These are phyloP conservation scores for Tethya wilhelma DNA, from an alignment of 37 sponge, comb jelly and placozoan species.

Conservation along the genomic window DNA sequence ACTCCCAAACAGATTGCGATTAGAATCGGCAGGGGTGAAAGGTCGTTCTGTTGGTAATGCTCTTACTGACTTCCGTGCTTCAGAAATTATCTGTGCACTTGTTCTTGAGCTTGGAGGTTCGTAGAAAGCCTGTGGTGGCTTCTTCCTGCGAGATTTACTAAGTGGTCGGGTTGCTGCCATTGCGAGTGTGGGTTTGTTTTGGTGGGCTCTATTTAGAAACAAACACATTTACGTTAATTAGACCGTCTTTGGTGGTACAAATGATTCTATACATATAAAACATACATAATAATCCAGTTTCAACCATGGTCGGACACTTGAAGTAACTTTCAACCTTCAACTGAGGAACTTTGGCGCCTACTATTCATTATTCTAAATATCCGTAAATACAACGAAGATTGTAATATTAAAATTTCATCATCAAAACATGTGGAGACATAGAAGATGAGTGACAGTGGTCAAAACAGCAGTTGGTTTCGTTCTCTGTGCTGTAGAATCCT, in stretches of 20 bases:
- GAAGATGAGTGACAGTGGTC: constrained; percentile 17
- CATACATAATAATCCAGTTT: too few relatives aligned
- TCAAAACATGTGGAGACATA: too few relatives aligned
- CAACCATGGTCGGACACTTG: too few relatives aligned
- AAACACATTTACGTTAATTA: neutral
- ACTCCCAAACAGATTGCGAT: constrained; percentile 53
- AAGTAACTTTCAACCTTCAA: too few relatives aligned
- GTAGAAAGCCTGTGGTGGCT: constrained; percentile 28
- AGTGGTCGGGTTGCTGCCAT: constrained; percentile 58
- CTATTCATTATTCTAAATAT: too few relatives aligned
- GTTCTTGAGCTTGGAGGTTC: constrained; percentile 19
- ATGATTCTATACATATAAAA: too few relatives aligned
- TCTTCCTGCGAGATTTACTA: constrained; percentile 23
- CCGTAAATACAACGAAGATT: neutral
- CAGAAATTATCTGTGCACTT: constrained; percentile 71
- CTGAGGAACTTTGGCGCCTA: too few relatives aligned
- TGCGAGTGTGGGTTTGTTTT: neutral
- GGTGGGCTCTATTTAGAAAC: constrained; percentile 16
- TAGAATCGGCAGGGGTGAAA: constrained; percentile 56
- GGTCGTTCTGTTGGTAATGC: constrained; percentile 60
- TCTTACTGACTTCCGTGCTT: constrained; percentile 69
- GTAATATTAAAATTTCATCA: neutral
- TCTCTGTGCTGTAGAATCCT: constrained; percentile 64
- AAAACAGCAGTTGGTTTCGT: constrained; percentile 48
- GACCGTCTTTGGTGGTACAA: too few relatives aligned